phyloP scores from a whole-genome alignment of 2,888 invertebrate genomes.

The Acanthosoma haemorrhoidale region DNA sequence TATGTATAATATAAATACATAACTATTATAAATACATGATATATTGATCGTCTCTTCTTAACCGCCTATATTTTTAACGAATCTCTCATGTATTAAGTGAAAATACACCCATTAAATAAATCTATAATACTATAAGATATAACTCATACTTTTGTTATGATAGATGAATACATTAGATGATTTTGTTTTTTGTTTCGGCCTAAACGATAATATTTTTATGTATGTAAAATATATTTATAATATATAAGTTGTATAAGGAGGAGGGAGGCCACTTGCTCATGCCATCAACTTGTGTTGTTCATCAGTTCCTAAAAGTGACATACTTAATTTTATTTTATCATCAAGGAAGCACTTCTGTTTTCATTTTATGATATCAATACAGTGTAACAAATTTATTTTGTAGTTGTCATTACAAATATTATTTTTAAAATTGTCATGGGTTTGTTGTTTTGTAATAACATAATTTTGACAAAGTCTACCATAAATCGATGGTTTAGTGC shows the following conservation, averaged over 20 bases:
- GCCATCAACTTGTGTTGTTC: slow-evolving; percentile 25
- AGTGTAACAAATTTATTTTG: too few species aligned
- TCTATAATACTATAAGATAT: slow-evolving; percentile 2
- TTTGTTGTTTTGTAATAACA: not conserved
- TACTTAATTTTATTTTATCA: not conserved
- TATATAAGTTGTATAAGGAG: not conserved
- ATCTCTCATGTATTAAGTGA: not conserved
- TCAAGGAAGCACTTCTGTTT: too few species aligned
- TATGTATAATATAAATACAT: not conserved
- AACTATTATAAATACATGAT: slow-evolving; percentile 4
- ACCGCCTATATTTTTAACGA: slow-evolving; percentile 25
- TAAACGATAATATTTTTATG: slow-evolving; percentile 24
- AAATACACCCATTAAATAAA: not conserved
- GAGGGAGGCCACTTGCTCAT: slow-evolving; percentile 6
- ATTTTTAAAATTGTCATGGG: not conserved
- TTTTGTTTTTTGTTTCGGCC: slow-evolving; percentile 22
- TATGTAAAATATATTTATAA: not conserved
- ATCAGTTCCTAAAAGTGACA: slow-evolving; percentile 21
- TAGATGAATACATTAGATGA: slow-evolving; percentile 13
- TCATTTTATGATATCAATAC: too few species aligned
- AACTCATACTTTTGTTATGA: not conserved
- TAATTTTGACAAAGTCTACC: too few species aligned
- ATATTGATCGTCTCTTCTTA: not conserved
- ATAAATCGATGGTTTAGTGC: too few species aligned
- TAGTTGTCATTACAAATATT: not conserved